Percentiles rank a stretch among this genome's conserved stretches.
phyloP scores from a whole-genome alignment of 2,888 invertebrate species.

The Pachycephus smyrnensis region DNA sequence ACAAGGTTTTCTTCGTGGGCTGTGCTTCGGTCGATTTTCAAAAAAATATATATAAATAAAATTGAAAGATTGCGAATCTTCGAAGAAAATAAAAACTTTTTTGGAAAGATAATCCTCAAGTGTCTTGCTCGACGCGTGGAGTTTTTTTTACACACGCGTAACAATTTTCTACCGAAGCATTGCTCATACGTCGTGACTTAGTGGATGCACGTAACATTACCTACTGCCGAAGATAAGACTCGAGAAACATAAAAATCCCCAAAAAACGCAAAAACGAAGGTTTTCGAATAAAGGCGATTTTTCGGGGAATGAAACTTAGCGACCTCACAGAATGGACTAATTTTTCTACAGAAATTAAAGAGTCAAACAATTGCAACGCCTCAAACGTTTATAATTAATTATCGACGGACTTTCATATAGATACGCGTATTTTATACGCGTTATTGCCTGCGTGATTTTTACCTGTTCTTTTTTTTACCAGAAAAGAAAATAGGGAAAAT shows the following conservation, averaged over 20 bases:
- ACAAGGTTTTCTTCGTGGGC: not conserved
- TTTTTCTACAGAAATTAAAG: not conserved
- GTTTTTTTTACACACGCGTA: not conserved
- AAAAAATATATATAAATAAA: not conserved
- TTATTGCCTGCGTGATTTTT: not conserved
- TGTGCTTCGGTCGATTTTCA: not conserved
- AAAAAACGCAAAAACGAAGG: not conserved
- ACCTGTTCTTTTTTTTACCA: not conserved
- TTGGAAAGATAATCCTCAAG: conserved; percentile 5
- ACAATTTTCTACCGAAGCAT: conserved; percentile 15
- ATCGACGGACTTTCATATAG: not conserved
- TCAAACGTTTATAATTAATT: not conserved
- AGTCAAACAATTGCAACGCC: not conserved
- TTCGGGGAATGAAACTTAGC: not conserved
- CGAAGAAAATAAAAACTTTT: conserved; percentile 1
- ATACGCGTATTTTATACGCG: not conserved
- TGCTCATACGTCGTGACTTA: conserved; percentile 1
- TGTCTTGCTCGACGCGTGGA: conserved; percentile 4
- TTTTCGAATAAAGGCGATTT: not conserved
- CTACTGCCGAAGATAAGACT: conserved; percentile 24
- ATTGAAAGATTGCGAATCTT: not conserved
- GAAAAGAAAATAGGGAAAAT: not conserved
- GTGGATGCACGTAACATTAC: conserved; percentile 11
- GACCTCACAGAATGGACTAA: not conserved
- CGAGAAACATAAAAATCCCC: conserved; percentile 15